These are phyloP conservation scores for Oryzias celebensis DNA, from an alignment of 2,113 vertebrate species.

Conservation along the genomic window DNA sequence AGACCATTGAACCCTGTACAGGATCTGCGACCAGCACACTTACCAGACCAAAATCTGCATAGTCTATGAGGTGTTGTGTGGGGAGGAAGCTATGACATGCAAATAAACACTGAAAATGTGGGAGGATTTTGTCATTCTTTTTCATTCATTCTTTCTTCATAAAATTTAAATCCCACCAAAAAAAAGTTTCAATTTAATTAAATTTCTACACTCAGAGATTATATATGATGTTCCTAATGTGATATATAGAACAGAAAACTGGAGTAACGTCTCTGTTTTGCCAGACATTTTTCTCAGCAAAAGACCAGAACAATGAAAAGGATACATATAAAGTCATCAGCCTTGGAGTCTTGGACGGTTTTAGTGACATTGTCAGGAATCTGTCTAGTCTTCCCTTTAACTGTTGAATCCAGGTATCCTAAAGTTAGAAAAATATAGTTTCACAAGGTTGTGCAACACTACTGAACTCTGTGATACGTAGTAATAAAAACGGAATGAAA, in stretches of 20 bases:
- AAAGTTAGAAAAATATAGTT: slow-evolving; percentile 22
- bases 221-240: not conserved
- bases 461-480: not conserved
- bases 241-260: not conserved
- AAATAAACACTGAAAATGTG: too few relatives aligned
- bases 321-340: slow-evolving; percentile 94
- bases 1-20: too few relatives aligned
- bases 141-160: too few relatives aligned
- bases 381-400: slow-evolving; percentile 85
- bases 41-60: too few relatives aligned
- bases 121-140: too few relatives aligned
- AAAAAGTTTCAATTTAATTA: not conserved
- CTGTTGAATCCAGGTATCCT: slow-evolving; percentile 91
- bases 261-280: not conserved
- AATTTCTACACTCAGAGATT: not conserved
- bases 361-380: slow-evolving; percentile 84
- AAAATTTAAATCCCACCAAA: not conserved
- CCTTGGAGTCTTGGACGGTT: slow-evolving; percentile 79
- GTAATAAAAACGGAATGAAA: not conserved
- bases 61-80: too few relatives aligned
- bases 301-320: slow-evolving; percentile 69
- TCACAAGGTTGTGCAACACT: not conserved
- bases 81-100: too few relatives aligned
- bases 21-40: too few relatives aligned
- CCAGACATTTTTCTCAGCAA: not conserved